Conservation (phyloP, 2,797 vertebrate species). For the Anguilla marmorata region DNA sequence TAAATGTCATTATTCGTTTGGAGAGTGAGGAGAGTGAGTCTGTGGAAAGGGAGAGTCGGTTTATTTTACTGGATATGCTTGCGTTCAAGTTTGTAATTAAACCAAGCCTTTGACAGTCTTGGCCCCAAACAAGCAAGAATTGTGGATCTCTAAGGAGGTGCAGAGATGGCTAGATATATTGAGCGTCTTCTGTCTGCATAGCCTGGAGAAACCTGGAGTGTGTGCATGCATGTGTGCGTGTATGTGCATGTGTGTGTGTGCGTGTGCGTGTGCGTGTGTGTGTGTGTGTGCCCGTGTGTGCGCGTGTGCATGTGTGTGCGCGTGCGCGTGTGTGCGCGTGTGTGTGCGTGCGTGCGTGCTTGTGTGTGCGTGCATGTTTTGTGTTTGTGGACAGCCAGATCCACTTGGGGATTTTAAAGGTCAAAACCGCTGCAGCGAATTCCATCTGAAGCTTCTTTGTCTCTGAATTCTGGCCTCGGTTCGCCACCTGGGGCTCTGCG, state of each 20-base stretch:
- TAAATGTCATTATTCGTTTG: neutral
- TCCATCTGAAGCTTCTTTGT: neutral
- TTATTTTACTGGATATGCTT: neutral
- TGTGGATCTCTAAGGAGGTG: neutral
- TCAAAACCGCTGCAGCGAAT: neutral
- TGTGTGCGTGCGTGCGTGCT: neutral
- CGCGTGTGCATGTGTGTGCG: neutral
- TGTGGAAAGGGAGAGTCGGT: neutral
- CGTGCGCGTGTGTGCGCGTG: too few species aligned
- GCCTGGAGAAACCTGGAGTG: neutral
- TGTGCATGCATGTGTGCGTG: neutral
- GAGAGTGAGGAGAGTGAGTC: neutral
- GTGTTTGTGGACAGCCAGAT: neutral
- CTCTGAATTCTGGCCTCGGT: neutral
- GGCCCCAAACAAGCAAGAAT: neutral
- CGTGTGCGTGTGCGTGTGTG: neutral
- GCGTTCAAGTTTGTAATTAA: slow-evolving; percentile 1
- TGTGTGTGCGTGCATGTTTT: neutral
- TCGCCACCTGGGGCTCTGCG: neutral
- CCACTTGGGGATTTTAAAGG: slow-evolving; percentile 20
- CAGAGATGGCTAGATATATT: neutral
- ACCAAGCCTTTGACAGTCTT: neutral
- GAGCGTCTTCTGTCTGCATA: neutral
- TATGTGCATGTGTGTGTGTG: neutral
- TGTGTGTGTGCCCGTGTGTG: neutral